phyloP scores from a whole-genome alignment of 2,797 vertebrate species.

The Sciaenops ocellatus region DNA sequence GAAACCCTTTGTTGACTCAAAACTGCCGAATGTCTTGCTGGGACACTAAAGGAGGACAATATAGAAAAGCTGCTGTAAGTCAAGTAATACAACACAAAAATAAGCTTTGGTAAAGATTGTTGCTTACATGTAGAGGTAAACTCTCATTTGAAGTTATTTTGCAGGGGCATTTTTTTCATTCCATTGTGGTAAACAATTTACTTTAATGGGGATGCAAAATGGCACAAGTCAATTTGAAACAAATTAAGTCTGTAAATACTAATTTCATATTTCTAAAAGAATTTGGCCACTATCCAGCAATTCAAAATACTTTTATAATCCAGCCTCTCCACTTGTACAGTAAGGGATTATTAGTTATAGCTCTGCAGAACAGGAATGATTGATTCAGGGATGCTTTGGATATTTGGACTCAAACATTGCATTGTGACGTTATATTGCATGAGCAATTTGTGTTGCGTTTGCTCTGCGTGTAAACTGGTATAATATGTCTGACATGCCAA shows the following conservation, averaged over 20 bases:
- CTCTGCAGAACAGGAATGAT: not conserved
- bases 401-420: not conserved
- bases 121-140: not conserved
- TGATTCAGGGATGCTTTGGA: not conserved
- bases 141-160: not conserved
- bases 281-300: not conserved
- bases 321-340: slow-evolving; percentile 1
- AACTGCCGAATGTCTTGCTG: slow-evolving; percentile 98
- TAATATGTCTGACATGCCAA: slow-evolving; percentile 24
- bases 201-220: slow-evolving; percentile 1
- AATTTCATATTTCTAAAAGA: not conserved
- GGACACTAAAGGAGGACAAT: slow-evolving; percentile 88
- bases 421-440: slow-evolving; percentile 1
- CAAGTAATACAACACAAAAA: not conserved
- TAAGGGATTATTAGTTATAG: slow-evolving; percentile 10
- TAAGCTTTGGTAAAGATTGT: not conserved
- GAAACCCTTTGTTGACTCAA: slow-evolving; percentile 97
- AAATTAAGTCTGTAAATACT: too few species aligned
- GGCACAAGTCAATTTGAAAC: not conserved
- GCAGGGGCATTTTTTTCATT: not conserved
- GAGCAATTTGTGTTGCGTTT: slow-evolving; percentile 10
- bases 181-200: not conserved
- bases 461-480: slow-evolving; percentile 16
- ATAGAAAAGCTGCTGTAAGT: not conserved
- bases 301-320: slow-evolving; percentile 11